Conservation (phyloP, 2,888 invertebrate genomes). For the Leptinotarsa juncta region DNA sequence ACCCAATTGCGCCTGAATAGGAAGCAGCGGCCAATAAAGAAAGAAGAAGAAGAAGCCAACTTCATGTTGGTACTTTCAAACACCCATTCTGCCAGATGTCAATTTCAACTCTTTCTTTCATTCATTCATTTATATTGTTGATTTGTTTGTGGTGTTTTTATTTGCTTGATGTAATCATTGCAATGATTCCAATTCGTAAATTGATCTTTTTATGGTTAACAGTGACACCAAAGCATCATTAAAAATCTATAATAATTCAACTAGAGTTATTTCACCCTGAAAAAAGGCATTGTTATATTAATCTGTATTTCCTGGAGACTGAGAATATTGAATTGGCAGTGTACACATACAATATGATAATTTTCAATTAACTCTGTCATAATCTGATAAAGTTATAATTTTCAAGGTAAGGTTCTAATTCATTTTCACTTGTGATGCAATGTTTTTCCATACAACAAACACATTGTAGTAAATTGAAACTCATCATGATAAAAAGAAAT, state of each 20-base stretch:
- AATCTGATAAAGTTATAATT: background rate
- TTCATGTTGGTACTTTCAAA: no score
- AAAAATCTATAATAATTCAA: background rate
- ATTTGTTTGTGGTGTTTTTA: background rate
- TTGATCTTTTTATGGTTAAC: conserved; percentile 1
- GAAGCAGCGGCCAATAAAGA: no score
- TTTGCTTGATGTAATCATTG: background rate
- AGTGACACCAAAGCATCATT: background rate
- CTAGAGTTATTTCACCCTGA: conserved; percentile 11
- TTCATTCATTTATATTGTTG: background rate
- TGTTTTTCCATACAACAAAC: conserved; percentile 9
- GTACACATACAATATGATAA: background rate
- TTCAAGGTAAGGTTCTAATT: conserved; percentile 1
- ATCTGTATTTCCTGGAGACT: conserved; percentile 18
- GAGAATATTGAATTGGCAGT: conserved; percentile 16
- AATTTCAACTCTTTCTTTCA: background rate
- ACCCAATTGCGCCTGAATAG: no score
- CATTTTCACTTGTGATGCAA: conserved; percentile 26
- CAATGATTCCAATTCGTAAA: conserved; percentile 2
- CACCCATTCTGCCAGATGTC: background rate
- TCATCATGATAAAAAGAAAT: background rate
- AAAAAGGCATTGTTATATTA: conserved; percentile 18
- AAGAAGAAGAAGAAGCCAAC: no score
- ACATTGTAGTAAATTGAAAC: background rate
- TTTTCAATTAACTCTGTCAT: conserved; percentile 3